Percentiles rank a stretch among this genome's conserved stretches.
Conservation (phyloP, 1,140 invertebrate species). For the Globodera rostochiensis region DNA sequence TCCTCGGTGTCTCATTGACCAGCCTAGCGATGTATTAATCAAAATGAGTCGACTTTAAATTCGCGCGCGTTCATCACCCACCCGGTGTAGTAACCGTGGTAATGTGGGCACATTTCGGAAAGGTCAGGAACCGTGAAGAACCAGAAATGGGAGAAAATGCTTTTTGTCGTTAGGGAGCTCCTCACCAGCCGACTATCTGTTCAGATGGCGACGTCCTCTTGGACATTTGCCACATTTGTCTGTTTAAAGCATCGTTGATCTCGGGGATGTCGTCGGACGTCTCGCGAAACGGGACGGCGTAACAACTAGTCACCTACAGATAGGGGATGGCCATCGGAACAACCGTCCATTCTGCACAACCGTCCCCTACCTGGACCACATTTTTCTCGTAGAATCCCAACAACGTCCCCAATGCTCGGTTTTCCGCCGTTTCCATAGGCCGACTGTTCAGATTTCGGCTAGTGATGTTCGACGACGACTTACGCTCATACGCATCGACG, state of each 20-base stretch:
- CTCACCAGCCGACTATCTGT: constrained; percentile 60
- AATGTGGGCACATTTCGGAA: constrained; percentile 48
- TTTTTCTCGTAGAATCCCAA: constrained; percentile 64
- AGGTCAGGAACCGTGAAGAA: constrained; percentile 60
- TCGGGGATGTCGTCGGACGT: constrained; percentile 47
- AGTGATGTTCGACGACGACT: constrained; percentile 32
- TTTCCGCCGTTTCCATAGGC: constrained; percentile 29
- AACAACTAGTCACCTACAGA: constrained; percentile 59
- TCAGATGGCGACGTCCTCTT: constrained; percentile 59
- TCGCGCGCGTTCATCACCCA: neutral
- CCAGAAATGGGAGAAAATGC: constrained; percentile 33
- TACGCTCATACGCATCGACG: constrained; percentile 61
- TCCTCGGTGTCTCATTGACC: constrained; percentile 43
- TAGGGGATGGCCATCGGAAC: neutral
- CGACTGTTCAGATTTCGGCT: constrained; percentile 11
- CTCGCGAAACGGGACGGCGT: constrained; percentile 63
- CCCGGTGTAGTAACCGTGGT: constrained; percentile 59
- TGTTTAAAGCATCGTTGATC: constrained; percentile 61
- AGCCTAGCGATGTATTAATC: constrained; percentile 9
- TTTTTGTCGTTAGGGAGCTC: neutral
- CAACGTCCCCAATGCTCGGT: constrained; percentile 58
- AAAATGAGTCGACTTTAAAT: neutral
- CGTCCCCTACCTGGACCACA: constrained; percentile 49
- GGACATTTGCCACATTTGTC: constrained; percentile 52
- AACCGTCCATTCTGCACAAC: neutral